A percentile compares a stretch with the other conserved stretches of the same genome.
phyloP scores from a whole-genome alignment of 2,888 invertebrate genomes.

The Drosophila borealis region DNA sequence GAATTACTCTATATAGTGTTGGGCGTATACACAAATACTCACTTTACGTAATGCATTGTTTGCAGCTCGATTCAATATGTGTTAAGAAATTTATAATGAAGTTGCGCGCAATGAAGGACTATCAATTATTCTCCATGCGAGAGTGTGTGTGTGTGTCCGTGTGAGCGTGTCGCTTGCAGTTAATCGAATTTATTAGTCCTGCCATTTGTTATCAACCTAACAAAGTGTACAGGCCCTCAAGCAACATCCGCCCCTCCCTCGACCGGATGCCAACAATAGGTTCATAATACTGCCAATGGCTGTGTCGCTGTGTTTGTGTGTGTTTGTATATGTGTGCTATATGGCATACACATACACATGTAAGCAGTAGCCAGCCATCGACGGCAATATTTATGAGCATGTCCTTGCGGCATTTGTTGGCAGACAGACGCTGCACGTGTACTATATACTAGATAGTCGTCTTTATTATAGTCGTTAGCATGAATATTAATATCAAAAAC shows the following conservation, averaged over 20 bases:
- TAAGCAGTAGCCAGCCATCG: slow-evolving; percentile 13
- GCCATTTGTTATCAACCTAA: slow-evolving; percentile 62
- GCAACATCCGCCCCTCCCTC: slow-evolving; percentile 1
- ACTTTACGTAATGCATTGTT: neutral
- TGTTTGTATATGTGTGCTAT: slow-evolving; percentile 7
- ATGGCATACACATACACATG: slow-evolving; percentile 4
- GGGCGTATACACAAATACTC: neutral
- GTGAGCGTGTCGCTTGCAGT: slow-evolving; percentile 56
- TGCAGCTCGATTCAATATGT: slow-evolving; percentile 14
- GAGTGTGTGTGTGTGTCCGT: slow-evolving; percentile 5
- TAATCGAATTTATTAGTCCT: slow-evolving; percentile 77
- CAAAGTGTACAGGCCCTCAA: slow-evolving; percentile 43
- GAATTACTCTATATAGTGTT: too few species aligned
- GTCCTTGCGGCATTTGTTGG: slow-evolving; percentile 47
- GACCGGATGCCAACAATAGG: slow-evolving; percentile 49
- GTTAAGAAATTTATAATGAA: slow-evolving; percentile 47
- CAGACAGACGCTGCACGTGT: slow-evolving; percentile 25
- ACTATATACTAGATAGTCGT: neutral
- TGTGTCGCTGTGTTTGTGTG: slow-evolving; percentile 15
- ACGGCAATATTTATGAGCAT: slow-evolving; percentile 67
- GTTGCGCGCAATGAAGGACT: slow-evolving; percentile 44
- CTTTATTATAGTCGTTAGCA: slow-evolving; percentile 46
- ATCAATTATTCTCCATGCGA: slow-evolving; percentile 45
- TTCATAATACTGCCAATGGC: slow-evolving; percentile 49
- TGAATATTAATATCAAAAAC: slow-evolving; percentile 31